Conservation (phyloP, 2,797 vertebrate species). For the Limosa lapponica region DNA sequence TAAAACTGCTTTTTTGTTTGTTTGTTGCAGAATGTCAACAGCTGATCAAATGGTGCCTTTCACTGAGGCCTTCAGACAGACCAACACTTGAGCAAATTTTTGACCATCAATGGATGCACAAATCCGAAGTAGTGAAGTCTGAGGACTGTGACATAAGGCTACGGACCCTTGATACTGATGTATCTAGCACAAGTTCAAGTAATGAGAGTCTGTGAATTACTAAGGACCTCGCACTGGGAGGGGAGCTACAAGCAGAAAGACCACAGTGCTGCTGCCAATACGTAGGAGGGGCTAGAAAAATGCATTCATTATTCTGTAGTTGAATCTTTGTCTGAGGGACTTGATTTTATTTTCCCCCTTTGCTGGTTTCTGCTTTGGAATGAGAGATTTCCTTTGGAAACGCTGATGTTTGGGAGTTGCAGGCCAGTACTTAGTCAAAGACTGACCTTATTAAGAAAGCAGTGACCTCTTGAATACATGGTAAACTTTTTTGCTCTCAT, state of each 20-base stretch:
- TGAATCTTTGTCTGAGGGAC: constrained; percentile 81
- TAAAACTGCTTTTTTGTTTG: not conserved
- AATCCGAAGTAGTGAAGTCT: constrained; percentile 79
- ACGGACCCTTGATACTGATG: constrained; percentile 88
- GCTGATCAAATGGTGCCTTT: constrained; percentile 97
- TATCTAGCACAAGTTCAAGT: constrained; percentile 96
- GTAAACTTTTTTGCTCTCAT: constrained; percentile 90
- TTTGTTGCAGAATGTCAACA: constrained; percentile 90
- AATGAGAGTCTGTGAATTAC: constrained; percentile 91
- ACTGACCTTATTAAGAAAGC: constrained; percentile 87
- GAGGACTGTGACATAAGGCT: constrained; percentile 89
- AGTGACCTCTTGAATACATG: constrained; percentile 88
- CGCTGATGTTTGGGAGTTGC: constrained; percentile 84
- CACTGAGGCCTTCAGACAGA: constrained; percentile 93
- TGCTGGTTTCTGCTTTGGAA: constrained; percentile 81
- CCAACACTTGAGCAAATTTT: constrained; percentile 96
- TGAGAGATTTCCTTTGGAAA: constrained; percentile 82
- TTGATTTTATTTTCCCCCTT: constrained; percentile 86
- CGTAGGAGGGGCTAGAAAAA: constrained; percentile 70
- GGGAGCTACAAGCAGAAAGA: constrained; percentile 73
- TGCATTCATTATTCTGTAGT: constrained; percentile 76
- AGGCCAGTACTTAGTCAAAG: constrained; percentile 88
- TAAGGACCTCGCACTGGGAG: constrained; percentile 68
- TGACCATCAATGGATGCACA: constrained; percentile 94
- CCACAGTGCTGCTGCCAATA: constrained; percentile 77